phyloP scores from a whole-genome alignment of 2,797 vertebrate species.

The Catamblyrhynchus diadema region DNA sequence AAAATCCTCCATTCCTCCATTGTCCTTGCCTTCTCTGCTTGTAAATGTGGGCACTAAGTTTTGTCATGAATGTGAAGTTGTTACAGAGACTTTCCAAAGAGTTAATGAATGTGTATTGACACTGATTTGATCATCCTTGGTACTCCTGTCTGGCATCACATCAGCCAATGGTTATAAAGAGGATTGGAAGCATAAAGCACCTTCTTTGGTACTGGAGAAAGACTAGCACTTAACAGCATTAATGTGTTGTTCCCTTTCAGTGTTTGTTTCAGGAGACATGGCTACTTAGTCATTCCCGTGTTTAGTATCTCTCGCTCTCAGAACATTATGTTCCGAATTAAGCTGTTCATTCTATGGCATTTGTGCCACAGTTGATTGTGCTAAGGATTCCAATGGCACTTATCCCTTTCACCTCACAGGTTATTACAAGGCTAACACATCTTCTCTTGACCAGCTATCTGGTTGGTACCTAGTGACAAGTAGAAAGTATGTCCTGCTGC shows the following conservation, averaged over 20 bases:
- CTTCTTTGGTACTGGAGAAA: background rate
- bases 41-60: background rate
- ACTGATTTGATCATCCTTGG: background rate
- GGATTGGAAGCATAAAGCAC: background rate
- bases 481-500: background rate
- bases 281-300: background rate
- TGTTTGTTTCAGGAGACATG: background rate
- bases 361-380: background rate
- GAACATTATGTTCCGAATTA: background rate
- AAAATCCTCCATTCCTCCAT: background rate
- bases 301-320: background rate
- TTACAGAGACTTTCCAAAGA: background rate
- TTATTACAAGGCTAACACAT: background rate
- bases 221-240: background rate
- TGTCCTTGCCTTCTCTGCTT: background rate
- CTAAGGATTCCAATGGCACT: background rate
- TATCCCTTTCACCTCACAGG: background rate
- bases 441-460: background rate
- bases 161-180: background rate
- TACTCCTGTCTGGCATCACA: background rate
- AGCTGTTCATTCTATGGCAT: background rate
- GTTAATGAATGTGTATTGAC: background rate
- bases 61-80: background rate
- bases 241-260: background rate
- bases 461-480: background rate